Percentiles rank a stretch among this genome's conserved stretches.
Evolutionary conservation across 2,113 vertebrate species (phyloP).

Genomic region (Benitochromis conjunctus): DNA sequence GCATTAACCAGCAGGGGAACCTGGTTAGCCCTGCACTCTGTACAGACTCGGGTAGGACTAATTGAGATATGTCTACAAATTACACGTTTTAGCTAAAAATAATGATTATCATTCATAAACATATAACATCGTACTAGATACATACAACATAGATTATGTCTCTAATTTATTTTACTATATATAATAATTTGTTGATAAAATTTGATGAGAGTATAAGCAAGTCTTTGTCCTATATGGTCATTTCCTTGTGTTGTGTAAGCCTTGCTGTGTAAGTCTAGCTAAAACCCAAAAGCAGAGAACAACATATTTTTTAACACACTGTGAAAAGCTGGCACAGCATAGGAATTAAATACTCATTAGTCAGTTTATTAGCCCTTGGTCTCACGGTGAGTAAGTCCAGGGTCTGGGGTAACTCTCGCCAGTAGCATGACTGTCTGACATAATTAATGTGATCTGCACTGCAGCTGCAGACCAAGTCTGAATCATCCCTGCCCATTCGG

Average conservation of each 20-base stretch:
- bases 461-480: conserved; percentile 8
- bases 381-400: conserved; percentile 39
- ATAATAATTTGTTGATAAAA: background rate
- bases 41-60: conserved; percentile 79
- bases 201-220: background rate
- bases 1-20: conserved; percentile 76
- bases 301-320: background rate
- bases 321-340: background rate
- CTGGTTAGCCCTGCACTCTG: conserved; percentile 80
- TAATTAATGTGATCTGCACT: conserved; percentile 18
- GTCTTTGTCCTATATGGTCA: background rate
- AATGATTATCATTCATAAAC: background rate
- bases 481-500: background rate
- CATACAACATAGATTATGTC: background rate
- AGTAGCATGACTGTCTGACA: conserved; percentile 6
- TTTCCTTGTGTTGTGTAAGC: background rate
- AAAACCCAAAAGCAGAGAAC: background rate
- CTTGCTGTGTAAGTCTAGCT: background rate
- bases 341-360: conserved; percentile 48
- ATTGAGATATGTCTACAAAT: background rate
- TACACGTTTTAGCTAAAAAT: background rate
- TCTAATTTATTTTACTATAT: background rate
- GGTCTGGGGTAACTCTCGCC: conserved; percentile 16
- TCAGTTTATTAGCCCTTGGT: conserved; percentile 44
- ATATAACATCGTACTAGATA: background rate